These are phyloP conservation scores for Thymelicus acteon DNA, from an alignment of 2,888 invertebrate species.

Conservation along the genomic window DNA sequence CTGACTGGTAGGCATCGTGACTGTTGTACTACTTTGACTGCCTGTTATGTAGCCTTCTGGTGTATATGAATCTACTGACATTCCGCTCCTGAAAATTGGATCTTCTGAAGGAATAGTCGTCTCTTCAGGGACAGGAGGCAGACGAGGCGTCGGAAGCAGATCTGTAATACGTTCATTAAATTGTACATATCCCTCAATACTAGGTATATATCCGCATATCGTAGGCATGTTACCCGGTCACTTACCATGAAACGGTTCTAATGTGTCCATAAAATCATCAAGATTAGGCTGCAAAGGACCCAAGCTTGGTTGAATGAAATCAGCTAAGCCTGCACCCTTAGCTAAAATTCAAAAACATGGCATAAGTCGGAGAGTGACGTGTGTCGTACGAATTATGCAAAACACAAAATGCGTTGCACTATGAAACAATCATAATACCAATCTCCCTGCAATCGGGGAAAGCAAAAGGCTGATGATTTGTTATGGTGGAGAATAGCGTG, in stretches of 20 bases:
- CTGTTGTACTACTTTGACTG: conserved; percentile 56
- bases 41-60: conserved; percentile 62
- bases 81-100: conserved; percentile 73
- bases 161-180: conserved; percentile 51
- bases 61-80: conserved; percentile 73
- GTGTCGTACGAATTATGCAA: conserved; percentile 15
- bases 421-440: conserved; percentile 81
- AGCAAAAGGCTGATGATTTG: conserved; percentile 94
- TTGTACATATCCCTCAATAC: background rate
- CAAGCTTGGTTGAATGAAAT: conserved; percentile 99
- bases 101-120: conserved; percentile 79
- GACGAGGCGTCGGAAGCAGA: conserved; percentile 72
- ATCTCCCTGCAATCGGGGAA: conserved; percentile 99
- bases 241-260: conserved; percentile 93
- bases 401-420: conserved; percentile 30
- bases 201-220: background rate
- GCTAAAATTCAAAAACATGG: conserved; percentile 81
- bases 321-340: conserved; percentile 94
- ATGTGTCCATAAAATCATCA: conserved; percentile 96
- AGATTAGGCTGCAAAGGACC: conserved; percentile 98
- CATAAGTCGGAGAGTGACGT: conserved; percentile 18
- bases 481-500: conserved; percentile 94
- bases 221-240: background rate
- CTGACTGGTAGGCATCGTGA: conserved; percentile 76
- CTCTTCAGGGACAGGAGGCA: conserved; percentile 87